Evolutionary conservation across 1,140 invertebrate species (phyloP), one percentile per base, ranked within the genome.

Genomic region (Littorina saxatilis): DNA sequence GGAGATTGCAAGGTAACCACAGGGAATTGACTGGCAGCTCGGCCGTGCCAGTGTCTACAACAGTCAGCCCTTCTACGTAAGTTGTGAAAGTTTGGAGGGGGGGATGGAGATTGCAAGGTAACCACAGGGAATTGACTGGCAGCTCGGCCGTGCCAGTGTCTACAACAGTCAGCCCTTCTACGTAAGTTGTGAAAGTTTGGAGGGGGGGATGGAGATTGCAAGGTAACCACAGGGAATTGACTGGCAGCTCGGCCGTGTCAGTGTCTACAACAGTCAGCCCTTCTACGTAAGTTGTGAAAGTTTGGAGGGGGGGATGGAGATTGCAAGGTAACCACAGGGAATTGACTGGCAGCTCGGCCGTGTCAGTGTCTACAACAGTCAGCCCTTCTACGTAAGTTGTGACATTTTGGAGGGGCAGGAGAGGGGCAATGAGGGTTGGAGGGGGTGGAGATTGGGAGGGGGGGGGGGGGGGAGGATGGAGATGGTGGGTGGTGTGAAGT

Each of bases 91-190:
- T n/a, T n/a, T n/a, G n/a, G n/a, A n/a, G n/a, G n/a, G n/a, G n/a
- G n/a, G n/a, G n/a, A n/a, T 88, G 32, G 88, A 84, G 82, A 83
- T 83, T 86, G 43, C 61, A 35, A 47, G 87, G 86, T n/a, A 74
- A 89, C 43, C 85, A 86, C 40, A 27, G 55, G 86, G 87, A n/a
- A 83, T 86, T 61, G 66, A 43, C 15, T 90, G 89, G 89, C 86
- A 78, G 23, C 76, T 84, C 29, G 88, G 75, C 23, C 74, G 78
- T 5, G 77, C 82, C 66, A 52, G 32, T 17, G 74, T 85, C 47
- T 27, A 15, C n/a, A 80, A 61, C 74, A 83, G 7, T 27, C 32
- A 66, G 23, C 58, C 77, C n/a, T 84, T 75, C 78, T 76, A 82
- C 52, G 83, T 84, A 61, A 84, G 82, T 80, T 9, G 1, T n/a